Evolutionary conservation across 2,113 vertebrate species (phyloP).

Genomic region (Corapipo altera): DNA sequence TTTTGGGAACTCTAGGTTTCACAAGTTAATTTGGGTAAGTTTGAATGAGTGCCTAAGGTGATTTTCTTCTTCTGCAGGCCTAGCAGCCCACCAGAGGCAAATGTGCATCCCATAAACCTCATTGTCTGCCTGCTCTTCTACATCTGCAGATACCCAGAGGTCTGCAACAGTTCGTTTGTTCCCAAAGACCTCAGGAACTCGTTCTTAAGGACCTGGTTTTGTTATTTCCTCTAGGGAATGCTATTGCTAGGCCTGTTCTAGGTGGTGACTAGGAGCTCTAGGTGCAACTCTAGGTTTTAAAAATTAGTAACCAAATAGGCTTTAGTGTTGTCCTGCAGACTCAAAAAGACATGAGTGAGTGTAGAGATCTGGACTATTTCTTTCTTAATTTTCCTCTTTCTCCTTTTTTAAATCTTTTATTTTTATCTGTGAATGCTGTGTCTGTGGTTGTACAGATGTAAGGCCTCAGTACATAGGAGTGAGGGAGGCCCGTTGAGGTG

Average conservation of each 20-base stretch:
- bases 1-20: background rate
- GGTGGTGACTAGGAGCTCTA: background rate
- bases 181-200: background rate
- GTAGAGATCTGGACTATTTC: background rate
- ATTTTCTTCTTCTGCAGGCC: background rate
- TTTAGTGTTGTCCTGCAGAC: background rate
- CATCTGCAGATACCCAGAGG: background rate
- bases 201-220: background rate
- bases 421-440: background rate
- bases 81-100: background rate
- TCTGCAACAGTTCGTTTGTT: background rate
- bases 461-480: background rate
- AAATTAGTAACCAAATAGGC: background rate
- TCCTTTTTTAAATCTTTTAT: background rate
- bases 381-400: background rate
- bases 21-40: background rate
- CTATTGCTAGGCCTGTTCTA: background rate
- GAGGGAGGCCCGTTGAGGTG: background rate
- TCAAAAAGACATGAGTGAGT: background rate
- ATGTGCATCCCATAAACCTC: rapidly evolving
- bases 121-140: background rate
- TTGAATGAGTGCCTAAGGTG: background rate
- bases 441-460: background rate
- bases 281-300: background rate
- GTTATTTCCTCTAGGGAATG: background rate